Conservation (phyloP, 2,888 invertebrate species). For the Platycnemis pennipes region DNA sequence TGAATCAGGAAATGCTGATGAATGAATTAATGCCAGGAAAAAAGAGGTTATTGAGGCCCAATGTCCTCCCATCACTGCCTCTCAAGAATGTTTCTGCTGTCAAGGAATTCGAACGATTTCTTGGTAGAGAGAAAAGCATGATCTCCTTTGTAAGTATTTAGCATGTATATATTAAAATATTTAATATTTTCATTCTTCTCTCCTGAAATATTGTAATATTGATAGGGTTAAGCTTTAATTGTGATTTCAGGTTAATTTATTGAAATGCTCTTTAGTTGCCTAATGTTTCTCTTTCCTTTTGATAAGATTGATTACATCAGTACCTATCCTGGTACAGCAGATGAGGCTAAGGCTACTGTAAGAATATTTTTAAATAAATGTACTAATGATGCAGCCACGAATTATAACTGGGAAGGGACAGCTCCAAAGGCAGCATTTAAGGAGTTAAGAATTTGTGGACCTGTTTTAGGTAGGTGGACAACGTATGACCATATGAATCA, state of each 20-base stretch:
- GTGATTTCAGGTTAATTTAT: neutral
- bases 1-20: conserved; percentile 3
- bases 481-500: neutral
- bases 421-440: neutral
- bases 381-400: neutral
- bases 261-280: neutral
- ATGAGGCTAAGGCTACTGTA: neutral
- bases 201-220: neutral
- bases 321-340: neutral
- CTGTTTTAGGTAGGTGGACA: neutral
- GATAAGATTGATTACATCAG: neutral
- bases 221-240: neutral
- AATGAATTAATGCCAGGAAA: neutral
- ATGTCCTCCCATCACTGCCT: neutral
- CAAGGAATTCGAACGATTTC: neutral
- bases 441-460: neutral
- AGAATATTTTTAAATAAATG: neutral
- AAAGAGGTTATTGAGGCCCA: neutral
- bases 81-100: neutral
- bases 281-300: neutral
- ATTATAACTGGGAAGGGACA: neutral
- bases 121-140: neutral
- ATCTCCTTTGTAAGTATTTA: neutral
- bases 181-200: no score
- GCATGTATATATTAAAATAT: neutral